Percentiles rank a stretch among this genome's conserved stretches.
Evolutionary conservation across 2,113 vertebrate species (phyloP).

Genomic region (Seriola rivoliana): DNA sequence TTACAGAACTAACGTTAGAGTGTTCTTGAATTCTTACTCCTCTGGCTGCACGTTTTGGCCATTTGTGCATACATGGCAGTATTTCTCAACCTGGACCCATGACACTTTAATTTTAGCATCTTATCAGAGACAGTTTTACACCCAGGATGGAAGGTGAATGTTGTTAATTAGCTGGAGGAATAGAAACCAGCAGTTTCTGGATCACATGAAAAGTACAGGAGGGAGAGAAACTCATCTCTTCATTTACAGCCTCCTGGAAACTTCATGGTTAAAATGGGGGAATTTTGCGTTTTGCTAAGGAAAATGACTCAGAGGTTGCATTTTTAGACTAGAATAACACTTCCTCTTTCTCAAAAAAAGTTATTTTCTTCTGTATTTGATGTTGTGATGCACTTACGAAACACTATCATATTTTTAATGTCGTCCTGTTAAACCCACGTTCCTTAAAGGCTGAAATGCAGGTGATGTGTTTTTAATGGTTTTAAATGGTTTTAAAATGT

Average conservation of each 20-base stretch:
- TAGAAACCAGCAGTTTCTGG: background rate
- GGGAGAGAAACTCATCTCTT: background rate
- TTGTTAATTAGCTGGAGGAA: background rate
- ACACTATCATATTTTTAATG: background rate
- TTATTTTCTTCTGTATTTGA: background rate
- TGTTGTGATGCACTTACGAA: background rate
- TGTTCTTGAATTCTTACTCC: background rate
- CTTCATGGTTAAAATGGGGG: background rate
- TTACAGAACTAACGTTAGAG: background rate
- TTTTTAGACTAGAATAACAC: background rate
- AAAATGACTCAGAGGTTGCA: background rate
- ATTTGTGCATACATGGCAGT: background rate
- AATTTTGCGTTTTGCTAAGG: background rate
- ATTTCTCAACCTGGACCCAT: background rate
- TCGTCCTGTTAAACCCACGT: no score
- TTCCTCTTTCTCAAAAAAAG: background rate
- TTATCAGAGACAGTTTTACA: background rate
- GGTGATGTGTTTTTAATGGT: background rate
- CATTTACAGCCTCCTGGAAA: background rate
- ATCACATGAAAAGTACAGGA: background rate
- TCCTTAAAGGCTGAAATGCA: background rate
- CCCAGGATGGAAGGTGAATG: background rate
- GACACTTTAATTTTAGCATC: background rate
- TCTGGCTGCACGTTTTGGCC: background rate
- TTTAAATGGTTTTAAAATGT: background rate